These are phyloP conservation scores for Dyspetes luteomarginatus DNA, from an alignment of 2,888 invertebrate genomes.

Conservation along the genomic window DNA sequence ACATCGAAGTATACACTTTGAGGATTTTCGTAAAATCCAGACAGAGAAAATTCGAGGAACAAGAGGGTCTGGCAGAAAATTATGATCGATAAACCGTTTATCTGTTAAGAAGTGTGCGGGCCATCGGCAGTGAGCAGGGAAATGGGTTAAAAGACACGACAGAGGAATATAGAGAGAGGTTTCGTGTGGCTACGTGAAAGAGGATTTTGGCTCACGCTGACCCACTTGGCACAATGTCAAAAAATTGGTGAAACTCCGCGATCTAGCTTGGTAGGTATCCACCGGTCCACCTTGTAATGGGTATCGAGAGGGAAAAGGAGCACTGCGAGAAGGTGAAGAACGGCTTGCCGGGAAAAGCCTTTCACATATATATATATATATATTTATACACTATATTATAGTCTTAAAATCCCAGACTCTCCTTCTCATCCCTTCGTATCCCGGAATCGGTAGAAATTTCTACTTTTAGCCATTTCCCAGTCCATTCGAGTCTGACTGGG, in stretches of 20 bases:
- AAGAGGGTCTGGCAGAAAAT: constrained; percentile 21
- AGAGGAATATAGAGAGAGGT: constrained; percentile 16
- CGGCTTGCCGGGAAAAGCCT: constrained; percentile 1
- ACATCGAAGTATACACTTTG: not conserved
- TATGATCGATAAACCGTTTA: constrained; percentile 51
- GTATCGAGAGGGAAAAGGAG: constrained; percentile 37
- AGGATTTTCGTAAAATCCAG: not conserved
- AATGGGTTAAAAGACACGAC: not conserved
- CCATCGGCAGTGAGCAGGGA: constrained; percentile 16
- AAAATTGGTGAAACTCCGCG: constrained; percentile 41
- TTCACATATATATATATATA: constrained; percentile 8
- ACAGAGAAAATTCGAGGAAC: not conserved
- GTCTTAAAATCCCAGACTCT: constrained; percentile 14
- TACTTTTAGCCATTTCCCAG: constrained; percentile 14
- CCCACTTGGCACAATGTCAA: constrained; percentile 66
- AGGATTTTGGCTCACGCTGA: constrained; percentile 38
- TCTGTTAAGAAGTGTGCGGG: constrained; percentile 34
- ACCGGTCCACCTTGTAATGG: constrained; percentile 38
- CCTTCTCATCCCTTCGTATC: not conserved
- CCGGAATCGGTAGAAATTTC: constrained; percentile 13
- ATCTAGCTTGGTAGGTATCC: not conserved
- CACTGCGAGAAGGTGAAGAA: constrained; percentile 1
- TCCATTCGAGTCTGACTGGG: not conserved
- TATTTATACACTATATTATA: not conserved
- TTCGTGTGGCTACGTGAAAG: not conserved